Evolutionary conservation across 2,113 vertebrate species (phyloP).

Genomic region (Oxyura jamaicensis): DNA sequence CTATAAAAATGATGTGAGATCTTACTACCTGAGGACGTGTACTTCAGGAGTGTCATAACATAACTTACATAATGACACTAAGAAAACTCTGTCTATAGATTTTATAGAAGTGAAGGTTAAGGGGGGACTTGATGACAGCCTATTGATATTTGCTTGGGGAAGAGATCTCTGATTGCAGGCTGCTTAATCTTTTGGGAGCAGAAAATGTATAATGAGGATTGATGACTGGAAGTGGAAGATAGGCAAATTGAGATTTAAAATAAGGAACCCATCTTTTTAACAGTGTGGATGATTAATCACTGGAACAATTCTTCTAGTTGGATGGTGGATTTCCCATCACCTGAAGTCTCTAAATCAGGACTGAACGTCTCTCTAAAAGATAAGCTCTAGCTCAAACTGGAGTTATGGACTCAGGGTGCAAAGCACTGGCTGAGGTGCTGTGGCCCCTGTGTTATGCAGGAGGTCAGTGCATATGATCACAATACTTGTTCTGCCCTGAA

Average conservation of each 20-base stretch:
- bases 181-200: not conserved
- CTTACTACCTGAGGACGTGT: not conserved
- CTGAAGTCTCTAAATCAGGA: slow-evolving; percentile 35
- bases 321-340: not conserved
- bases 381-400: not conserved
- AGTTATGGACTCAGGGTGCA: not conserved
- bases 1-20: not conserved
- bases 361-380: not conserved
- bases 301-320: not conserved
- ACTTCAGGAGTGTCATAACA: not conserved
- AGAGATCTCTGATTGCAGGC: not conserved
- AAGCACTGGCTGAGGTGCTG: slow-evolving; percentile 16
- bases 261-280: not conserved
- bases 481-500: not conserved
- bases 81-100: not conserved
- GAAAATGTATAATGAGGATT: slow-evolving; percentile 15
- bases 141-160: not conserved
- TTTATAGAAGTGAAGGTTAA: not conserved
- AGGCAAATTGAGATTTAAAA: slow-evolving; percentile 34
- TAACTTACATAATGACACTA: not conserved
- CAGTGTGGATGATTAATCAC: slow-evolving; percentile 17
- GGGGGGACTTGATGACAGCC: not conserved
- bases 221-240: slow-evolving; percentile 13
- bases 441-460: not conserved
- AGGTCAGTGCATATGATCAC: not conserved